A percentile compares a stretch with the other conserved stretches of the same genome.
Evolutionary conservation across 2,113 vertebrate genomes (phyloP).

Genomic region (Thamnophis sirtalis): DNA sequence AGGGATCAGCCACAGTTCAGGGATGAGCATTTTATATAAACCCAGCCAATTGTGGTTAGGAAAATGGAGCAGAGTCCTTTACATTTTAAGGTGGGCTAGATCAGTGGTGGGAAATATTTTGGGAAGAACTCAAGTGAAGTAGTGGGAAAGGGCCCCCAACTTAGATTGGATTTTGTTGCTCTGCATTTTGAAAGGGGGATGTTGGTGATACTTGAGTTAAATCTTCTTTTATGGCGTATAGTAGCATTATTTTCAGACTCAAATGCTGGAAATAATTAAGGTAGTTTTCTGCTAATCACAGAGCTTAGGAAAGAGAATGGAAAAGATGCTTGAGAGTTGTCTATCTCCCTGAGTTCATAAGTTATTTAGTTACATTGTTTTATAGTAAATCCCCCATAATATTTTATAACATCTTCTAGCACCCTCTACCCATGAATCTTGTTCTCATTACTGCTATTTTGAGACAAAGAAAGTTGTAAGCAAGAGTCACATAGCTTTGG

Average conservation of each 20-base stretch:
- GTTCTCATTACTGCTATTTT: not conserved
- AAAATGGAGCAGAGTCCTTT: not conserved
- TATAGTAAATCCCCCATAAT: not conserved
- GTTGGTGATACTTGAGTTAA: not conserved
- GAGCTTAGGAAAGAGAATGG: not conserved
- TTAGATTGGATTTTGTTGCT: not conserved
- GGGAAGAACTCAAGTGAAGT: not conserved
- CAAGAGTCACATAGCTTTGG: not conserved
- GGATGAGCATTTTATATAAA: not conserved
- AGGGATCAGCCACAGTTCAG: not conserved
- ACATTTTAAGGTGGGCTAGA: not conserved
- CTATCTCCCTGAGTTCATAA: not conserved
- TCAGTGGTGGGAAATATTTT: not conserved
- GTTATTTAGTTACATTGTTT: not conserved
- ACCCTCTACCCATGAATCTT: not conserved
- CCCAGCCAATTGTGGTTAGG: not conserved
- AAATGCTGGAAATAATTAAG: not conserved
- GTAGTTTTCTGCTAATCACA: not conserved
- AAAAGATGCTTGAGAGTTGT: not conserved
- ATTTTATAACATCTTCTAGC: not conserved
- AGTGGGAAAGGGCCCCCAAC: not conserved
- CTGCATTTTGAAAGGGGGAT: not conserved
- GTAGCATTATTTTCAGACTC: not conserved
- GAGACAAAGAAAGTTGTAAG: not conserved
- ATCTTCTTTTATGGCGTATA: not conserved